These are phyloP conservation scores for Ochropacha duplaris DNA, from an alignment of 2,888 invertebrate species.

Conservation along the genomic window DNA sequence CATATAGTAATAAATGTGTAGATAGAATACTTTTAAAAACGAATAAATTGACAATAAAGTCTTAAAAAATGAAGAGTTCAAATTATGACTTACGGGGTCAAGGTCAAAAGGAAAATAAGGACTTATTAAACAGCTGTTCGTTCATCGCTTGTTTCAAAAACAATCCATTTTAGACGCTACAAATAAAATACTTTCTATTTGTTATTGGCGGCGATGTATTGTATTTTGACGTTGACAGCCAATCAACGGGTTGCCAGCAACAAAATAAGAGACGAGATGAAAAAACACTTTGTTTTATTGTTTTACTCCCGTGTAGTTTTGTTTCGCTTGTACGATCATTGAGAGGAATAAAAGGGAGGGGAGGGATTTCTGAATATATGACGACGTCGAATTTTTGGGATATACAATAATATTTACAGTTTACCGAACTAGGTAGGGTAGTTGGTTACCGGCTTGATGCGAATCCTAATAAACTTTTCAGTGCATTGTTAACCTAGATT, in stretches of 20 bases:
- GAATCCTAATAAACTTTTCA: neutral
- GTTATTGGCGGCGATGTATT: conserved; percentile 43
- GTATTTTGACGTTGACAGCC: conserved; percentile 49
- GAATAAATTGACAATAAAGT: no score
- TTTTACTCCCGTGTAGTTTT: conserved; percentile 13
- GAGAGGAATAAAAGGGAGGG: conserved; percentile 2
- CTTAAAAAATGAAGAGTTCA: no score
- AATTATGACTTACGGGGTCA: no score
- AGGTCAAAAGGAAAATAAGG: no score
- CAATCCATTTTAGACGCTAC: neutral
- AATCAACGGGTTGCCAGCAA: conserved; percentile 43
- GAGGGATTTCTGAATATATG: neutral
- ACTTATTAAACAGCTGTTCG: neutral
- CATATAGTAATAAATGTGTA: no score
- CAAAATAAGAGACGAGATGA: conserved; percentile 40
- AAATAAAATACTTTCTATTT: conserved; percentile 9
- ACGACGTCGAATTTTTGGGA: neutral
- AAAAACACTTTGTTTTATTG: conserved; percentile 39
- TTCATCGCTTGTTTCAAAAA: neutral
- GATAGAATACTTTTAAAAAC: no score
- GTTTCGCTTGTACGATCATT: conserved; percentile 16
- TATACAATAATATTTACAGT: no score
- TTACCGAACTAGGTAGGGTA: neutral
- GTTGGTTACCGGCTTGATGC: no score
- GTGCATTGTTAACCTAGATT: neutral